phyloP scores from a whole-genome alignment of 2,797 vertebrate genomes.

The Pelodytes ibericus region DNA sequence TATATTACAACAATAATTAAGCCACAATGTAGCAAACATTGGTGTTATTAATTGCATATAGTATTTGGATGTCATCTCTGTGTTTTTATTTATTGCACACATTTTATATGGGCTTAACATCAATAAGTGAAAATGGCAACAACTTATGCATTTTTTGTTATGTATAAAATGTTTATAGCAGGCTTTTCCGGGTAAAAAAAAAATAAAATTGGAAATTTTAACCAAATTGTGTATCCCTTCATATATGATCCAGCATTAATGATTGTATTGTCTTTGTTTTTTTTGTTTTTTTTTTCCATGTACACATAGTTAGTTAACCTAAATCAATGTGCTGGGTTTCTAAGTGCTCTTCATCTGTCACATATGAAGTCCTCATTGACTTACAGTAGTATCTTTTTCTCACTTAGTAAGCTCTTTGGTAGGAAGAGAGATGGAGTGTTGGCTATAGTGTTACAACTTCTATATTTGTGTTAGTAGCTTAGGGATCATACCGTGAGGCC shows the following conservation, averaged over 20 bases:
- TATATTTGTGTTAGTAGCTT: conserved; percentile 32
- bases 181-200: no score
- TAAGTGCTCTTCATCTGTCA: conserved; percentile 2
- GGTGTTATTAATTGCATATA: no score
- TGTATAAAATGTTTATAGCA: no score
- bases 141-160: not conserved
- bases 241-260: no score
- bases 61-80: no score
- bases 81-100: no score
- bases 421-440: conserved; percentile 8
- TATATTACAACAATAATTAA: no score
- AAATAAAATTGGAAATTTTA: no score
- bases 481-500: conserved; percentile 24
- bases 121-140: no score
- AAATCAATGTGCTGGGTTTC: conserved; percentile 19
- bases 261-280: not conserved
- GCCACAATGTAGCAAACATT: no score
- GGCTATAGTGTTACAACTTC: conserved; percentile 12
- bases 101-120: no score
- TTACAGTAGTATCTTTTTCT: not conserved
- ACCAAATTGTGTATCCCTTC: no score
- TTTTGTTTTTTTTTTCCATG: not conserved
- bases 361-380: not conserved
- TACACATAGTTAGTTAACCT: not conserved
- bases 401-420: conserved; percentile 5